A percentile compares a stretch with the other conserved stretches of the same genome.
Conservation (phyloP, 2,797 vertebrate species). For the Diceros bicornis region DNA sequence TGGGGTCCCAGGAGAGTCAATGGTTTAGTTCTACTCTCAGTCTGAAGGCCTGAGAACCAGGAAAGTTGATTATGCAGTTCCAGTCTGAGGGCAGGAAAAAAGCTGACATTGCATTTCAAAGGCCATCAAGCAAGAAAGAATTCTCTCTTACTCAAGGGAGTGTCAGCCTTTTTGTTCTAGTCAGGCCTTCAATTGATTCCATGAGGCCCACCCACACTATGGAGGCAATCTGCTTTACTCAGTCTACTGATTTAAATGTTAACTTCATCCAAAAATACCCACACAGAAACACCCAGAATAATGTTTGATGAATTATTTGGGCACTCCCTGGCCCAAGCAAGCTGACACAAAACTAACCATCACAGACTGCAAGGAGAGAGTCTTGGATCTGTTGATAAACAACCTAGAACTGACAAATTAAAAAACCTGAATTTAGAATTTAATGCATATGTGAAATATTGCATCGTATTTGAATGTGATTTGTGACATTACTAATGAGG, state of each 20-base stretch:
- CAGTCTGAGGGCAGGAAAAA: neutral
- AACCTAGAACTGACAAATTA: neutral
- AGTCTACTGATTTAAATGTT: neutral
- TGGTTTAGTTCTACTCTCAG: neutral
- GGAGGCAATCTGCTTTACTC: neutral
- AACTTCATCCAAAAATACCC: neutral
- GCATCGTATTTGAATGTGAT: neutral
- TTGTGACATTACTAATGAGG: neutral
- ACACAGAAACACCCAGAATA: neutral
- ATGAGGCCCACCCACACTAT: neutral
- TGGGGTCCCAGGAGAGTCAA: neutral
- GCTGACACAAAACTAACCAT: neutral
- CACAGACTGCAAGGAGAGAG: neutral
- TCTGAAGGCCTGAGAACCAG: neutral
- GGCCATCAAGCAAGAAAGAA: neutral
- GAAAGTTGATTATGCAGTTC: neutral
- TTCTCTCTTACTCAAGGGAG: neutral
- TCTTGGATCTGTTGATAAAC: neutral
- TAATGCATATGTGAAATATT: neutral
- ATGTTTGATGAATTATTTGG: neutral
- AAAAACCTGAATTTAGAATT: neutral
- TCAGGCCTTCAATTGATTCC: neutral
- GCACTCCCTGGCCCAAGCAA: neutral
- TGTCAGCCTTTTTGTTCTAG: neutral
- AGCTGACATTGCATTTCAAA: neutral